Percentiles rank a stretch among this genome's conserved stretches.
Conservation (phyloP, 2,888 invertebrate genomes). For the Caenorhabditis japonica region DNA sequence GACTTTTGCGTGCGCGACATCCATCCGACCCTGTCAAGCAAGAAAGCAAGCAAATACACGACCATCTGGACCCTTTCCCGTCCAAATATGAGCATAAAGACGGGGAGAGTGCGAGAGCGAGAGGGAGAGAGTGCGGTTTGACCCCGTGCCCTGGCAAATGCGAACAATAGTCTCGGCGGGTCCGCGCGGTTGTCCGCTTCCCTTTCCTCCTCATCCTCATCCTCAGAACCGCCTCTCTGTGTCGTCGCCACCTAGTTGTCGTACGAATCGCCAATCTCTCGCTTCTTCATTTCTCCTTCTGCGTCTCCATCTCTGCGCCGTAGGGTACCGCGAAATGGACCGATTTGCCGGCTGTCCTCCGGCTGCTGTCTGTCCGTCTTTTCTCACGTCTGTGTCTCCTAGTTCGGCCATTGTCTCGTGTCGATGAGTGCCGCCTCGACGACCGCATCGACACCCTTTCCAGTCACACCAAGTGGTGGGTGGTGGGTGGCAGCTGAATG, state of each 20-base stretch:
- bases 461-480: conserved; percentile 36
- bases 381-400: conserved; percentile 33
- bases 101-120: conserved; percentile 13
- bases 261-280: conserved; percentile 49
- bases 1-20: conserved; percentile 12
- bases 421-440: conserved; percentile 1
- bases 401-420: conserved; percentile 23
- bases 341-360: conserved; percentile 46
- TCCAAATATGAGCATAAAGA: too few relatives aligned
- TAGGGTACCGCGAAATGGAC: conserved; percentile 45
- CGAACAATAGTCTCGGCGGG: conserved; percentile 52
- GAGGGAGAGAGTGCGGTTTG: conserved; percentile 26
- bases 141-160: conserved; percentile 37
- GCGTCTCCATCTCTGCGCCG: conserved; percentile 20
- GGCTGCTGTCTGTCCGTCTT: conserved; percentile 40
- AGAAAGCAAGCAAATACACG: conserved; percentile 37
- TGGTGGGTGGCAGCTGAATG: conserved; percentile 27
- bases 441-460: conserved; percentile 38
- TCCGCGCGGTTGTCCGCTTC: conserved; percentile 45
- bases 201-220: conserved; percentile 7
- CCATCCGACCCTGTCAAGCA: conserved; percentile 17
- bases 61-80: conserved; percentile 21
- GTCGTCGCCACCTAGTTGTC: conserved; percentile 44
- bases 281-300: conserved; percentile 22
- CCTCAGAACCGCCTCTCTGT: conserved; percentile 33